Conservation (phyloP, 2,888 invertebrate species). For the Rhingia campestris region DNA sequence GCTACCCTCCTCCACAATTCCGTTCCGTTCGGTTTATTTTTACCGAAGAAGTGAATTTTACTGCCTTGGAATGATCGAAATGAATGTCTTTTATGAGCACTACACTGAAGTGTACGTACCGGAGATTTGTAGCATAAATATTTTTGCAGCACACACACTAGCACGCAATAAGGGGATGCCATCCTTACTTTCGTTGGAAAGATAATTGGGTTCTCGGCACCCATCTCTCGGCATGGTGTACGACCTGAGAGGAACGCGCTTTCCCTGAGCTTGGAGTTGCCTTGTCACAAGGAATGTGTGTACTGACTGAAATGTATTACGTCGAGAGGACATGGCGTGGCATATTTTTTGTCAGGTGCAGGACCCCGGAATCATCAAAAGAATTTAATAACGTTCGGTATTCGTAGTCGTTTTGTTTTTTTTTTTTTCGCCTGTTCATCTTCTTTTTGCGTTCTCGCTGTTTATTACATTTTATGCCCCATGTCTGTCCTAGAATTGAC, state of each 20-base stretch:
- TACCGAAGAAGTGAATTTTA: slow-evolving; percentile 71
- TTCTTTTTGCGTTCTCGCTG: slow-evolving; percentile 37
- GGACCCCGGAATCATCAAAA: slow-evolving; percentile 69
- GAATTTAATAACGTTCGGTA: slow-evolving; percentile 71
- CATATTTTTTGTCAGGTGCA: slow-evolving; percentile 71
- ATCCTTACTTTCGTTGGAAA: slow-evolving; percentile 39
- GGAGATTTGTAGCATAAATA: slow-evolving; percentile 74
- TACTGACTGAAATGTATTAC: slow-evolving; percentile 51
- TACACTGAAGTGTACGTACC: slow-evolving; percentile 73
- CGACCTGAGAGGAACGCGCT: slow-evolving; percentile 33
- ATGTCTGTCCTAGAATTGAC: slow-evolving; percentile 23
- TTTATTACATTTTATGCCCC: slow-evolving; percentile 64
- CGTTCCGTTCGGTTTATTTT: slow-evolving; percentile 70
- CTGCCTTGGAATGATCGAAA: slow-evolving; percentile 71
- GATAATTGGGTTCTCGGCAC: slow-evolving; percentile 68
- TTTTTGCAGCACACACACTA: slow-evolving; percentile 62
- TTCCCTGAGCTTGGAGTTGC: slow-evolving; percentile 24
- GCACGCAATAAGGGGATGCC: not conserved
- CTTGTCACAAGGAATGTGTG: slow-evolving; percentile 39
- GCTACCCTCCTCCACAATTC: slow-evolving; percentile 28
- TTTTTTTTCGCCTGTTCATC: not conserved
- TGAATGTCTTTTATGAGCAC: slow-evolving; percentile 72
- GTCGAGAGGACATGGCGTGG: slow-evolving; percentile 54
- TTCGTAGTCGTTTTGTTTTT: slow-evolving; percentile 36
- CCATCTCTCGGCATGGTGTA: not conserved